A percentile compares a stretch with the other conserved stretches of the same genome.
Evolutionary conservation across 2,797 vertebrate species (phyloP).

Genomic region (Mallotus villosus): DNA sequence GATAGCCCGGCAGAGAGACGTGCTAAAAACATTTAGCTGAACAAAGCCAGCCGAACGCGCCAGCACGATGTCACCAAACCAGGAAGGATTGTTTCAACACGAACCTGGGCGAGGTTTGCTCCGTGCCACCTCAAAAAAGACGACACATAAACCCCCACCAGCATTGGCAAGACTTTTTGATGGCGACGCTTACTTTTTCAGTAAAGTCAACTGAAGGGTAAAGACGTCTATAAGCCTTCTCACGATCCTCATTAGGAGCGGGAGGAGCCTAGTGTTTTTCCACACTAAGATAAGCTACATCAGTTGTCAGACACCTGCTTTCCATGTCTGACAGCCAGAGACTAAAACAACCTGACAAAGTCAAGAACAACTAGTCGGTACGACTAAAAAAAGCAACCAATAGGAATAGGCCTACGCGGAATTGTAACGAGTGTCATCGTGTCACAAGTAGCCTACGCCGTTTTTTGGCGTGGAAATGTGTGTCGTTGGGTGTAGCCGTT

Average conservation of each 20-base stretch:
- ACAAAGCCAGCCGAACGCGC: slow-evolving; percentile 41
- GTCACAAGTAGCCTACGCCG: slow-evolving; percentile 27
- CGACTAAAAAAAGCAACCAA: slow-evolving; percentile 46
- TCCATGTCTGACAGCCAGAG: slow-evolving; percentile 51
- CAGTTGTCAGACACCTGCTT: slow-evolving; percentile 67
- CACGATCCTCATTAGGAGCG: slow-evolving; percentile 67
- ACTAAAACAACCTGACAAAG: slow-evolving; percentile 26
- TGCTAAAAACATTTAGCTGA: slow-evolving; percentile 26
- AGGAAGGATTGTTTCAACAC: slow-evolving; percentile 51
- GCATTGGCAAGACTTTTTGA: slow-evolving; percentile 41
- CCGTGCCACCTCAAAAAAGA: slow-evolving; percentile 41
- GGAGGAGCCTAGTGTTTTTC: slow-evolving; percentile 53
- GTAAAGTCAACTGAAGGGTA: slow-evolving; percentile 75
- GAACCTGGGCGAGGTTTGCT: slow-evolving; percentile 48
- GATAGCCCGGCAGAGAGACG: slow-evolving; percentile 39
- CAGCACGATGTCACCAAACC: slow-evolving; percentile 56
- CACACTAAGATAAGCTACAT: slow-evolving; percentile 48
- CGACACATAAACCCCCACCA: slow-evolving; percentile 37
- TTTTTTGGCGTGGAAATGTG: slow-evolving; percentile 22
- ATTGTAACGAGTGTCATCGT: slow-evolving; percentile 40
- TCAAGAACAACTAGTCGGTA: slow-evolving; percentile 37
- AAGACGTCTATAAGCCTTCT: slow-evolving; percentile 48
- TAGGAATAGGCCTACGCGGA: slow-evolving; percentile 44
- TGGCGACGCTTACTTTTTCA: slow-evolving; percentile 51
- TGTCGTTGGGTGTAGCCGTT: slow-evolving; percentile 12